Evolutionary conservation across 37 sponge, comb jelly and placozoan genomes (phyloP).

Genomic region (Theonella swinhoei): DNA sequence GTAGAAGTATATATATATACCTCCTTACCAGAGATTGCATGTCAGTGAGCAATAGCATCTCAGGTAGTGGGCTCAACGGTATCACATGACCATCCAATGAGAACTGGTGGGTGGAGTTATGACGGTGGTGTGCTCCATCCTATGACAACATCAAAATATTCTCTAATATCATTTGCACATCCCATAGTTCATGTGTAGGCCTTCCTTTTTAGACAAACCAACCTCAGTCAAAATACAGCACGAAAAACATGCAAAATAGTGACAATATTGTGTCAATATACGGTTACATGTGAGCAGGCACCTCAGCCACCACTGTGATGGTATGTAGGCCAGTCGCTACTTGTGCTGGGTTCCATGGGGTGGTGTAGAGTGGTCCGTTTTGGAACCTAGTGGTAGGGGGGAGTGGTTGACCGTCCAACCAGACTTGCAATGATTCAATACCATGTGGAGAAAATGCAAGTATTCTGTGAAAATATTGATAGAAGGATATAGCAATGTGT

Average conservation of each 20-base stretch:
- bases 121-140: slow-evolving; percentile 39
- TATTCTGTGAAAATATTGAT: slow-evolving; percentile 28
- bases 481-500: not conserved
- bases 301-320: slow-evolving; percentile 63
- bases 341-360: slow-evolving; percentile 67
- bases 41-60: slow-evolving; percentile 61
- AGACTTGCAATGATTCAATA: slow-evolving; percentile 60
- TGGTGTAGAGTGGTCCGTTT: slow-evolving; percentile 71
- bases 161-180: no score
- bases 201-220: no score
- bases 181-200: no score
- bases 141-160: no score
- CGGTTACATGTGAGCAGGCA: no score
- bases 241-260: no score
- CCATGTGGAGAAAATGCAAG: slow-evolving; percentile 76
- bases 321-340: slow-evolving; percentile 54
- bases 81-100: slow-evolving; percentile 49
- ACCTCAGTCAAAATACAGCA: no score
- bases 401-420: slow-evolving; percentile 48
- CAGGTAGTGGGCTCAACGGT: slow-evolving; percentile 29
- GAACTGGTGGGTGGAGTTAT: slow-evolving; percentile 49
- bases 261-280: no score
- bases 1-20: no score
- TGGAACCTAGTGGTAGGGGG: not conserved
- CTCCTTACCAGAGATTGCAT: slow-evolving; percentile 59